Evolutionary conservation across 2,113 vertebrate species (phyloP), one percentile per base, ranked within the genome.

Genomic region (Theristicus caerulescens): DNA sequence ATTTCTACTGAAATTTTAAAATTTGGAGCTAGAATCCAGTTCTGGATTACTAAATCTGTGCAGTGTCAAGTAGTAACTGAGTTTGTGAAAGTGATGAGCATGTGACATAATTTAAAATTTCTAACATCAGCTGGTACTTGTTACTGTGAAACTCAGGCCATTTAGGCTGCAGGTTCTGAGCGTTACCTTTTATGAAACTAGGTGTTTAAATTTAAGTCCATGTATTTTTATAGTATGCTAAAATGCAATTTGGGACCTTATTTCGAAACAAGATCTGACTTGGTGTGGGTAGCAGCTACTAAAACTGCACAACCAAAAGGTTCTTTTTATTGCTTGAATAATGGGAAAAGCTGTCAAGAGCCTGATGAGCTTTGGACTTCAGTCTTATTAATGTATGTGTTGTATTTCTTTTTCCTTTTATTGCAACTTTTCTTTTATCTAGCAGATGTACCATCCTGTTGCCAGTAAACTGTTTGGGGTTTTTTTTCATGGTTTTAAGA

Each of bases 91-190:
- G 8, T 15, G 16, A 3, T 4, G 8, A 71, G 61, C 13, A 20
- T 6, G 2, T 16, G 36, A 15, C 1, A 0, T 22, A 12, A 24
- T 67, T 74, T 7, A 3, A 44, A 36, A 19, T 47, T 13, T 38
- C 6, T 46, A 0, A 3, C 14, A 59, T 47, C 21, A 52, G 19
- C n/a, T 55, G n/a, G 7, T 29, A 1, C 26, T 66, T 13, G 1
- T 7, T 71, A 7, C 44, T 57, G n/a, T 51, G 70, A 61, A 51
- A 65, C 7, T 24, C 18, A 8, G 20, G 15, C 36, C 16, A 11
- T 51, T 46, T 46, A 66, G 32, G 10, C 26, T 80, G 64, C 71
- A 38, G 29, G 13, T 22, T 49, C 52, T 46, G 29, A 42, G 51
- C 55, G 6, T 44, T 10, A 38, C 3, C 24, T 52, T 21, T 13